Evolutionary conservation across 2,888 invertebrate genomes (phyloP).

Genomic region (Parnassius glacialis): DNA sequence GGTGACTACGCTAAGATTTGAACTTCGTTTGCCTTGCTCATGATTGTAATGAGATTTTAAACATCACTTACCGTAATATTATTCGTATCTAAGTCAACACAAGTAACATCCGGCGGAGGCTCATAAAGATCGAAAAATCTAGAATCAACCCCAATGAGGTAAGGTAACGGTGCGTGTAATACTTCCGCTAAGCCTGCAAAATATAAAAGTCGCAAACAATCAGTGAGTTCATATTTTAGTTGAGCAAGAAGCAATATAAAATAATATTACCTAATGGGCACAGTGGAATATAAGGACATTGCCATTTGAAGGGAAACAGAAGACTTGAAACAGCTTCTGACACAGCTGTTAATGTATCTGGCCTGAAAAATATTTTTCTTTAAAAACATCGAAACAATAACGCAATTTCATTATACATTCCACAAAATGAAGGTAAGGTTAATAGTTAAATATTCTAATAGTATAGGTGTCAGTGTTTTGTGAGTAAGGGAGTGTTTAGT

Average conservation of each 20-base stretch:
- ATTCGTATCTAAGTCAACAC: conserved; percentile 98
- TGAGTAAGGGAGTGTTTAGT: no score
- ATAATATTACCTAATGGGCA: conserved; percentile 91
- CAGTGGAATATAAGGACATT: conserved; percentile 99
- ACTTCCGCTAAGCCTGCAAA: conserved; percentile 92
- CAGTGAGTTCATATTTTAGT: no score
- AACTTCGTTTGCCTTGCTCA: no score
- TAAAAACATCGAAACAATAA: no score
- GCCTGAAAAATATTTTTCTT: conserved; percentile 67
- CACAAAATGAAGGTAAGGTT: no score
- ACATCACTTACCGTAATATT: conserved; percentile 88
- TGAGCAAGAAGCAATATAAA: conserved; percentile 1
- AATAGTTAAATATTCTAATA: no score
- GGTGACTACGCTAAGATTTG: no score
- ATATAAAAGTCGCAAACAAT: no score
- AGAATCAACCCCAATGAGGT: conserved; percentile 98
- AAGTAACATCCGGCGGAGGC: conserved; percentile 97
- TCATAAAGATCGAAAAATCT: conserved; percentile 98
- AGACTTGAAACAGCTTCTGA: conserved; percentile 97
- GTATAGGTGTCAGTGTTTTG: no score
- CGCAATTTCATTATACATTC: no score
- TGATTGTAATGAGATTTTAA: background rate
- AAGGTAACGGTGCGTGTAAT: conserved; percentile 97
- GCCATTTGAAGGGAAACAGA: conserved; percentile 99
- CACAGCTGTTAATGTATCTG: conserved; percentile 97